phyloP scores from a whole-genome alignment of 2,888 invertebrate species.

The Rhodophaea formosa region DNA sequence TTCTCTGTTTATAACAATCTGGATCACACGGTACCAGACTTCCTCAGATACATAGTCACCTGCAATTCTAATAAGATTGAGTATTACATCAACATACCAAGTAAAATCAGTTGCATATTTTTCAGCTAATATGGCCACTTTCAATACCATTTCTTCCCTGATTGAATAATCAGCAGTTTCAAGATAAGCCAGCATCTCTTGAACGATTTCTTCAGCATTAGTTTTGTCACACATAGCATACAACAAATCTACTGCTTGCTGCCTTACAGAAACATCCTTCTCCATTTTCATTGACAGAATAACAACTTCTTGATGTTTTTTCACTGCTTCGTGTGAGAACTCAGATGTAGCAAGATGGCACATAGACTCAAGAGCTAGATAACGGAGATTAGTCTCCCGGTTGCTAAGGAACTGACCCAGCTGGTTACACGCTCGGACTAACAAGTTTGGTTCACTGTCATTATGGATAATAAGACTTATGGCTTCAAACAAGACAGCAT shows the following conservation, averaged over 20 bases:
- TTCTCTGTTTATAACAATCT: conserved; percentile 99
- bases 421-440: conserved; percentile 99
- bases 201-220: conserved; percentile 99
- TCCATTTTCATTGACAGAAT: conserved; percentile 99
- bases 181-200: conserved; percentile 99
- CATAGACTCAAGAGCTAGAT: conserved; percentile 99
- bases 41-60: conserved; percentile 99
- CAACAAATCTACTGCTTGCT: conserved; percentile 97
- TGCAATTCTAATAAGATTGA: conserved; percentile 99
- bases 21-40: conserved; percentile 99
- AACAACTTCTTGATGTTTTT: conserved; percentile 99
- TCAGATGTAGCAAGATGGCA: conserved; percentile 99
- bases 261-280: conserved; percentile 98
- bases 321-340: conserved; percentile 99
- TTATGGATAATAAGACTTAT: conserved; percentile 99
- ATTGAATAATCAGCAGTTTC: conserved; percentile 99
- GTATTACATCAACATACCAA: conserved; percentile 98
- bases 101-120: conserved; percentile 99
- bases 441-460: conserved; percentile 97
- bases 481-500: conserved; percentile 99
- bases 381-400: conserved; percentile 98
- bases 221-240: conserved; percentile 99
- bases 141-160: conserved; percentile 99
- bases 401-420: conserved; percentile 98
- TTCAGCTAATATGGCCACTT: conserved; percentile 99